Base-by-base conservation (phyloP, 2,888 invertebrate species). In the Xanthorhoe designata region DNA sequence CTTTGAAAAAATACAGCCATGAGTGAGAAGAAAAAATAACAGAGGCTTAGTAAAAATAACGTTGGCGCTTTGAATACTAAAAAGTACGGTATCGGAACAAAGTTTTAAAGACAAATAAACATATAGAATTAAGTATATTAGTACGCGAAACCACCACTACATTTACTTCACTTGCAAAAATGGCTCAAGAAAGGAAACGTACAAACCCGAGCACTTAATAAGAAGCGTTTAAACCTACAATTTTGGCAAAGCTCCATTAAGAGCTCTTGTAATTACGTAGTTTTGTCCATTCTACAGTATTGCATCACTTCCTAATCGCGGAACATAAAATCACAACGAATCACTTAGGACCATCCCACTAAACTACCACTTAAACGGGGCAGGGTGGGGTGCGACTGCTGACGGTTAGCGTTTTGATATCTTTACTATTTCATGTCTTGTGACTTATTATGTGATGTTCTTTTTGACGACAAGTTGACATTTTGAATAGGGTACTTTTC, bases 311-410 rank as follows among this genome's bases (percentile, higher is more conserved):
- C 68, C 66, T 76, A 76, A 75, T 76, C 73, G 74, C 62, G 68
- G 68, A 68, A 74, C 75, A 76, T 77, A 77, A 76, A 78, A 76
- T 75, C 76, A 73, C 70, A 75, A 74, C 77, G 74, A 72, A 75
- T 76, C 78, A 78, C 77, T 78, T 77, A 77, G 71, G 69, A 71
- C 68, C 71, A 75, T 74, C 74, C 71, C 73, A 73, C 74, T 75
- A 73, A 75, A 73, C 75, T 75, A 73, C 75, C 75, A 75, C 74
- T 75, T 72, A 73, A 69, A 70, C 67, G 65, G 66, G 29, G 29
- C 38, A 62, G 32, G 63, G 62, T 53, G 19, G 9, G 47, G 70
- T n/a, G 55, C n/a, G 45, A 56, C 6, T 67, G 49, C 10, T 24
- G 61, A 66, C 69, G 66, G 7, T 2, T 18, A 63, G 45, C 15